Evolutionary conservation across 1,140 invertebrate genomes (phyloP).

Genomic region (Heliconius melpomene): DNA sequence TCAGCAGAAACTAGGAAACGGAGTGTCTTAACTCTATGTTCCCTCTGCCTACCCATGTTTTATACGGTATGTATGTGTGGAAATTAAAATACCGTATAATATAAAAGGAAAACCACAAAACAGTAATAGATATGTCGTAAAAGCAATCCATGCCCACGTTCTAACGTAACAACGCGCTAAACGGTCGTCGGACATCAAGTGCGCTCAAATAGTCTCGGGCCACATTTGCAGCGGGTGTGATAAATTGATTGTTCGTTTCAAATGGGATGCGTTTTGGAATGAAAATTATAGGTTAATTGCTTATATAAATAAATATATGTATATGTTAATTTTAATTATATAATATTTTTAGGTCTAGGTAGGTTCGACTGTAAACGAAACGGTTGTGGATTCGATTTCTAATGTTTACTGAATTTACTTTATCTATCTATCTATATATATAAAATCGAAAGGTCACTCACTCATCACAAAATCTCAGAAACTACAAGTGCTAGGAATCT

Average conservation of each 20-base stretch:
- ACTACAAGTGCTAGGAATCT: no score
- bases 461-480: no score
- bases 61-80: no score
- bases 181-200: constrained; percentile 41
- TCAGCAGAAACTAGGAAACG: no score
- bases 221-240: constrained; percentile 35
- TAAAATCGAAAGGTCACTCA: no score
- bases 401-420: no score
- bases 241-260: constrained; percentile 26
- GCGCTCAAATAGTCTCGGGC: constrained; percentile 40
- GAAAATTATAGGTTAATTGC: background rate
- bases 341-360: background rate
- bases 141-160: constrained; percentile 20
- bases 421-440: no score
- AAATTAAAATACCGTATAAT: background rate
- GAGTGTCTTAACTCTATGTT: no score
- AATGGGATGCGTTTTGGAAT: background rate
- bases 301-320: background rate
- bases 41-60: no score
- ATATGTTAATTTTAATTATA: background rate
- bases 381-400: no score
- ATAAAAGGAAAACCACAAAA: background rate
- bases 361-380: no score
- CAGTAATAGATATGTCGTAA: background rate
- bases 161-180: constrained; percentile 35